Conservation (phyloP, 2,797 vertebrate genomes). For the Mionectes olivaceus region DNA sequence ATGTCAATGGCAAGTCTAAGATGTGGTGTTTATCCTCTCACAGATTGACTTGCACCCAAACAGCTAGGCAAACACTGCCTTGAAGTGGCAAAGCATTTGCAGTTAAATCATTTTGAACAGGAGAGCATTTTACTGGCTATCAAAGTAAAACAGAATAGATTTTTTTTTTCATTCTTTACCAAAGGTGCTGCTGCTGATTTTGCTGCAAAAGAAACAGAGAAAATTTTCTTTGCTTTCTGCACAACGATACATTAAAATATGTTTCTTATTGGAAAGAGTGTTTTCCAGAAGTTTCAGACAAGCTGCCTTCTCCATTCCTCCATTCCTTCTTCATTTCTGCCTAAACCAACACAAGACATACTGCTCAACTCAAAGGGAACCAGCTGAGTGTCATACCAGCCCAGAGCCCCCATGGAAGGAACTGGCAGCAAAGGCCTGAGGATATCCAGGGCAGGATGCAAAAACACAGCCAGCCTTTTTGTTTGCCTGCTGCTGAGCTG, state of each 20-base stretch:
- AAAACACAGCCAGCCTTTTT: not conserved
- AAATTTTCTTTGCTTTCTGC: not conserved
- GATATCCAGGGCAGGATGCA: not conserved
- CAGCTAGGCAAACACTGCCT: not conserved
- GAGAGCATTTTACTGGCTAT: not conserved
- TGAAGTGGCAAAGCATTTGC: not conserved
- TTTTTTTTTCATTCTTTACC: not conserved
- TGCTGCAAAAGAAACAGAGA: not conserved
- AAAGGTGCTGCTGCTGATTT: not conserved
- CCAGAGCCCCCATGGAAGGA: rapidly evolving
- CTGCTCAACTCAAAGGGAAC: not conserved
- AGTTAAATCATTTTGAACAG: not conserved
- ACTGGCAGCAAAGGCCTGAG: not conserved
- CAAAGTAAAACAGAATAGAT: not conserved
- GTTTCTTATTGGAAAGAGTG: not conserved
- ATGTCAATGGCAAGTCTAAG: not conserved
- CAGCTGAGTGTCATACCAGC: not conserved
- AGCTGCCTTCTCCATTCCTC: rapidly evolving
- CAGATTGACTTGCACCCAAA: not conserved
- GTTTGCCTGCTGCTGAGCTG: not conserved
- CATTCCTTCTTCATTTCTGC: not conserved
- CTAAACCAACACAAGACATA: not conserved
- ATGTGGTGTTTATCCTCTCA: not conserved
- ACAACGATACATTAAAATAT: not conserved
- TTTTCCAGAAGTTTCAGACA: not conserved